Evolutionary conservation across 2,113 vertebrate species (phyloP).

Genomic region (Mesoclemmys tuberculata): DNA sequence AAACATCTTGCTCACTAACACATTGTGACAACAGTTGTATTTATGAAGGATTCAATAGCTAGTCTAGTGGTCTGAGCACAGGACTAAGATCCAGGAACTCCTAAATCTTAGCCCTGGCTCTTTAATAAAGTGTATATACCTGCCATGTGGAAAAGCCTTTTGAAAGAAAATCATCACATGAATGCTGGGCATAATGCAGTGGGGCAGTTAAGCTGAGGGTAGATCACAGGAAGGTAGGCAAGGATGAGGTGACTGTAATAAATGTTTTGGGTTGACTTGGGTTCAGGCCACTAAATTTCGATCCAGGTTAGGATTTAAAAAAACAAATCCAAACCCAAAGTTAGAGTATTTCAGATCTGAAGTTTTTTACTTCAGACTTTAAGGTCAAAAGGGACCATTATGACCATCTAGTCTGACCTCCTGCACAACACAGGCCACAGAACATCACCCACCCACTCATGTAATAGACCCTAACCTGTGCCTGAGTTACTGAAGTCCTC

Average conservation of each 20-base stretch:
- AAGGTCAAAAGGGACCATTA: too few relatives aligned
- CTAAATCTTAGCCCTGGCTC: not conserved
- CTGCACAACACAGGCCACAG: too few relatives aligned
- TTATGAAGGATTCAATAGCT: not conserved
- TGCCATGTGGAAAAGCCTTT: not conserved
- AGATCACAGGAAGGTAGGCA: not conserved
- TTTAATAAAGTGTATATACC: not conserved
- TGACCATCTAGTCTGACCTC: too few relatives aligned
- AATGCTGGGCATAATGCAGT: not conserved
- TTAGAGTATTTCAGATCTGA: not conserved
- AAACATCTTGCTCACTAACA: not conserved
- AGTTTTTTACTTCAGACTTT: not conserved
- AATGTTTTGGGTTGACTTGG: not conserved
- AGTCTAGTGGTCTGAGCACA: not conserved
- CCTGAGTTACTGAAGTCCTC: too few relatives aligned
- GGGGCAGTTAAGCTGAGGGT: not conserved
- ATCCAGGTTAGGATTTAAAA: not conserved
- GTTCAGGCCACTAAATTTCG: not conserved
- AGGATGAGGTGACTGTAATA: not conserved
- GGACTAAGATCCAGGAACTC: not conserved
- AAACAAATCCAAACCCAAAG: not conserved
- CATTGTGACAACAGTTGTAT: not conserved
- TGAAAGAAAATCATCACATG: not conserved
- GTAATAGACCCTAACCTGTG: too few relatives aligned
- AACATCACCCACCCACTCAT: too few relatives aligned